Percentiles rank a stretch among this genome's conserved stretches.
phyloP scores from a whole-genome alignment of 2,797 vertebrate species.

The Leptoclinus maculatus region DNA sequence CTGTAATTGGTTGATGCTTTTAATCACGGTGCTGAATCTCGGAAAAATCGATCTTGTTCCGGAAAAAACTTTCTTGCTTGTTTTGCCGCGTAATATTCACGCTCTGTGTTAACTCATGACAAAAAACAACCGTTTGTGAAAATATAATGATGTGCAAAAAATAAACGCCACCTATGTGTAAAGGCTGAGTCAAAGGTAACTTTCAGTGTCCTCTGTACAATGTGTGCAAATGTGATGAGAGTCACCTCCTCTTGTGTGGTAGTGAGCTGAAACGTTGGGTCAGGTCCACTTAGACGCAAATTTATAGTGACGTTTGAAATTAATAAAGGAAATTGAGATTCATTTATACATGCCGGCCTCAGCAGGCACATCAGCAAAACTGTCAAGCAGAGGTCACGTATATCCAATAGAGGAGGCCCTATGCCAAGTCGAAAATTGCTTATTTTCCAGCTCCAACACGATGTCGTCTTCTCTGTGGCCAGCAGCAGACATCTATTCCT shows the following conservation, averaged over 20 bases:
- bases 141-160: neutral
- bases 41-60: too few relatives aligned
- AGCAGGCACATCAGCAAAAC: constrained; percentile 85
- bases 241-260: constrained; percentile 42
- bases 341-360: constrained; percentile 83
- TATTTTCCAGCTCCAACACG: constrained; percentile 77
- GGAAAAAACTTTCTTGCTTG: too few relatives aligned
- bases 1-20: too few relatives aligned
- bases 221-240: constrained; percentile 19
- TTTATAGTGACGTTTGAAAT: constrained; percentile 85
- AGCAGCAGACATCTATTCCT: constrained; percentile 63
- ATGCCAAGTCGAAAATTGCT: constrained; percentile 80
- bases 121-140: neutral
- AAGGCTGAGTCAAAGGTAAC: constrained; percentile 22
- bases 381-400: constrained; percentile 84
- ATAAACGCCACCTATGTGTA: neutral
- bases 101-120: neutral
- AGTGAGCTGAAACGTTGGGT: constrained; percentile 34
- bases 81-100: neutral
- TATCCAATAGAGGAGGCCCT: constrained; percentile 44
- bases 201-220: constrained; percentile 28
- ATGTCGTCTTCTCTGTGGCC: constrained; percentile 70
- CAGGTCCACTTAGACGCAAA: constrained; percentile 74
- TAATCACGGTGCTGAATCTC: too few relatives aligned
- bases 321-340: constrained; percentile 91